phyloP scores from a whole-genome alignment of 2,113 vertebrate genomes.

The Colistium nudipinnis region DNA sequence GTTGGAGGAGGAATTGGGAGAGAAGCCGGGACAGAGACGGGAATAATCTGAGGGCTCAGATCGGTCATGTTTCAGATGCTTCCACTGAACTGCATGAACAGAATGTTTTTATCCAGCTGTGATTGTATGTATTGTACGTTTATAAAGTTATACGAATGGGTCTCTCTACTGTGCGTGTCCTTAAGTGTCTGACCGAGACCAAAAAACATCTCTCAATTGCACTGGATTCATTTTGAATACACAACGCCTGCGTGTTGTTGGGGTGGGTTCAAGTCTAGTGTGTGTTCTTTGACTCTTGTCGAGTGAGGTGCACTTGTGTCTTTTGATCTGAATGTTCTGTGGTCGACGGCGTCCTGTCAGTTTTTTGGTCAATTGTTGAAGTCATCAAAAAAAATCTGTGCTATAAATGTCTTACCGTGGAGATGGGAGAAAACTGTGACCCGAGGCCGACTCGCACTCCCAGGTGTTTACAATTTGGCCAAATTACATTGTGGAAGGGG shows the following conservation, averaged over 20 bases:
- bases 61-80: slow-evolving; percentile 46
- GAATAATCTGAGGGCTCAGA: slow-evolving; percentile 8
- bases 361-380: slow-evolving; percentile 1
- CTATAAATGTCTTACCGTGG: neutral
- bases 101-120: slow-evolving; percentile 58
- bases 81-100: slow-evolving; percentile 69
- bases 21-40: neutral
- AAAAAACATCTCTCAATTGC: slow-evolving; percentile 54
- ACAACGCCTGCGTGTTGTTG: neutral
- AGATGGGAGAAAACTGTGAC: slow-evolving; percentile 33
- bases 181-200: slow-evolving; percentile 28
- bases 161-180: slow-evolving; percentile 32
- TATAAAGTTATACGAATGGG: slow-evolving; percentile 52
- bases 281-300: slow-evolving; percentile 13
- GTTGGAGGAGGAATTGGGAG: slow-evolving; percentile 9
- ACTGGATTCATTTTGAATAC: slow-evolving; percentile 9
- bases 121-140: slow-evolving; percentile 60
- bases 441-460: neutral
- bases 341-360: slow-evolving; percentile 23
- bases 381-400: slow-evolving; percentile 7
- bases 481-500: slow-evolving; percentile 23
- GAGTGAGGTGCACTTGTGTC: slow-evolving; percentile 7
- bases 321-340: slow-evolving; percentile 41
- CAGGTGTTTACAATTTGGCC: slow-evolving; percentile 24
- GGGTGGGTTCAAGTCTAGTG: slow-evolving; percentile 25